Conservation (phyloP, 1,140 invertebrate species). For the Liolophura sinensis region DNA sequence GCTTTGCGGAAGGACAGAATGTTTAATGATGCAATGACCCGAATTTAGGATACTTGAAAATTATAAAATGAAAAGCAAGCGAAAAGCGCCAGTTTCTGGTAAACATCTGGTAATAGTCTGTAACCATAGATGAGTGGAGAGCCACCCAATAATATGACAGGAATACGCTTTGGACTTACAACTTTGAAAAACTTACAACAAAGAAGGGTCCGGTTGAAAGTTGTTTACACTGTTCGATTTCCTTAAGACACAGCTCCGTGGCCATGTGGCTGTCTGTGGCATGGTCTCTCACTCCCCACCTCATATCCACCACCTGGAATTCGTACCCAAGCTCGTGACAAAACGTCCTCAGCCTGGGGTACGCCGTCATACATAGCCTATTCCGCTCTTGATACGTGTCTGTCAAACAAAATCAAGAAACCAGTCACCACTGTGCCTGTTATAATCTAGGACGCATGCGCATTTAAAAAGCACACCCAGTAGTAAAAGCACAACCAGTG, state of each 20-base stretch:
- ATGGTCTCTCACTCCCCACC: conserved; percentile 21
- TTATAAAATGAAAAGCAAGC: no score
- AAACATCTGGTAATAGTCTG: background rate
- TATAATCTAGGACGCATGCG: no score
- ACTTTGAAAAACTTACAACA: conserved; percentile 11
- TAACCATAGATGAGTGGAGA: background rate
- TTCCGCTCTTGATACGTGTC: conserved; percentile 95
- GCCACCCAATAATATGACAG: background rate
- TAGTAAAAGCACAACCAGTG: no score
- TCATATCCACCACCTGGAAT: conserved; percentile 26
- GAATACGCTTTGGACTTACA: background rate
- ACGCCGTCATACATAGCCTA: conserved; percentile 95
- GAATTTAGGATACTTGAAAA: no score
- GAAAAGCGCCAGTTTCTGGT: no score
- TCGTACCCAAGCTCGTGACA: conserved; percentile 92
- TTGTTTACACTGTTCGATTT: conserved; percentile 15
- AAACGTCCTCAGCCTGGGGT: conserved; percentile 92
- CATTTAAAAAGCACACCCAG: no score
- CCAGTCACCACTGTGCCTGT: background rate
- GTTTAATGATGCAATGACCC: no score
- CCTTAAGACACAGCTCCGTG: conserved; percentile 21
- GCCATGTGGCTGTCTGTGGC: conserved; percentile 17
- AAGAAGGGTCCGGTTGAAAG: conserved; percentile 18
- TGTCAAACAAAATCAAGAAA: conserved; percentile 48
- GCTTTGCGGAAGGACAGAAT: no score